Conservation (phyloP, 2,797 vertebrate genomes). For the Cossypha polioptera region DNA sequence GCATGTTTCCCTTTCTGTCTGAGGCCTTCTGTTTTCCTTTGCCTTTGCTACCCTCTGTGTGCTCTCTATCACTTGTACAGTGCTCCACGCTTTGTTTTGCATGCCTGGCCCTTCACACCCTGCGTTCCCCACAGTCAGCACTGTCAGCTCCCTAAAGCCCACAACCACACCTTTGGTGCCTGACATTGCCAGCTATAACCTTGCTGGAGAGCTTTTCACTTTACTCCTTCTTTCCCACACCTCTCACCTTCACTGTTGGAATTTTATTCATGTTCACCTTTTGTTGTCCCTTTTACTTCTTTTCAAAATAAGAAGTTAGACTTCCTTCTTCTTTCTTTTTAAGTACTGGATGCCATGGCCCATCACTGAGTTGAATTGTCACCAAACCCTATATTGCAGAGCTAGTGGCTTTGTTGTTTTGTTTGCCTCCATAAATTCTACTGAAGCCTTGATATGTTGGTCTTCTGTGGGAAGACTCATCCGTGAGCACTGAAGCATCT, state of each 20-base stretch:
- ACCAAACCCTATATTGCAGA: not conserved
- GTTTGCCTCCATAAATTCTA: not conserved
- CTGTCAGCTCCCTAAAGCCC: not conserved
- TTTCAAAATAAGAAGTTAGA: not conserved
- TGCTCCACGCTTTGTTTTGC: not conserved
- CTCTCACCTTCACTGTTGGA: not conserved
- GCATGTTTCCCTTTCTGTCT: not conserved
- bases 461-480: not conserved
- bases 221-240: not conserved
- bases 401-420: not conserved
- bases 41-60: not conserved
- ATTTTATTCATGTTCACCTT: not conserved
- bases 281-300: not conserved
- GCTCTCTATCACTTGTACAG: not conserved
- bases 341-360: not conserved
- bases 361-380: not conserved
- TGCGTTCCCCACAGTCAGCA: rapidly evolving
- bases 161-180: not conserved
- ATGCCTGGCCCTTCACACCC: not conserved
- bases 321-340: not conserved
- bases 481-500: not conserved
- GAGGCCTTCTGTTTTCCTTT: not conserved
- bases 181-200: not conserved
- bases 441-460: not conserved
- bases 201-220: not conserved